phyloP scores from a whole-genome alignment of 2,113 vertebrate species.

The Parus major region DNA sequence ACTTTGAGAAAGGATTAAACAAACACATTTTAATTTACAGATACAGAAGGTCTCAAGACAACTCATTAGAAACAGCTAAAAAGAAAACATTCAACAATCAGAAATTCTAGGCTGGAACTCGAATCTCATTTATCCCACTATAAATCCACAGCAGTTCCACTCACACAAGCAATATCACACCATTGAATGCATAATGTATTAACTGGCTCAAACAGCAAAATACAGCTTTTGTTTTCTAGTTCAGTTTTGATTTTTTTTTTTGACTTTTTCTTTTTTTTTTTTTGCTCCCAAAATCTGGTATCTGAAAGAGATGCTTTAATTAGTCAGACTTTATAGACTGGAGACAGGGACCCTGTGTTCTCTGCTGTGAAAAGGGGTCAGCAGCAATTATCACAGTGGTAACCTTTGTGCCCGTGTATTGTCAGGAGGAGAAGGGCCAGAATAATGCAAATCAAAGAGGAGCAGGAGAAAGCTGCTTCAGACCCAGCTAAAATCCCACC shows the following conservation, averaged over 20 bases:
- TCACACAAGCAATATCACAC: neutral
- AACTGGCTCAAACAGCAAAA: slow-evolving; percentile 25
- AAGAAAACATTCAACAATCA: slow-evolving; percentile 31
- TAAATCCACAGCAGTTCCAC: slow-evolving; percentile 40
- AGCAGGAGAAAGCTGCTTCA: slow-evolving; percentile 28
- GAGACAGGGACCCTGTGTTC: slow-evolving; percentile 56
- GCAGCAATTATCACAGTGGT: slow-evolving; percentile 59
- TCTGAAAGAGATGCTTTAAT: slow-evolving; percentile 57
- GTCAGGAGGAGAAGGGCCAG: slow-evolving; percentile 51
- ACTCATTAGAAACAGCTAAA: slow-evolving; percentile 51
- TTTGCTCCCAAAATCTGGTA: neutral
- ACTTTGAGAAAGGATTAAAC: slow-evolving; percentile 14
- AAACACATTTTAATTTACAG: slow-evolving; percentile 36
- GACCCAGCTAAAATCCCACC: neutral
- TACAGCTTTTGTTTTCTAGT: slow-evolving; percentile 36
- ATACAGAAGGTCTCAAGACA: neutral
- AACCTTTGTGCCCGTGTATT: slow-evolving; percentile 17
- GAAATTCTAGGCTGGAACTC: slow-evolving; percentile 29
- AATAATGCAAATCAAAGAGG: slow-evolving; percentile 46
- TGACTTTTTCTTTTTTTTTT: too few relatives aligned
- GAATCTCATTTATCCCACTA: slow-evolving; percentile 43
- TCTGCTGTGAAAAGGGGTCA: slow-evolving; percentile 57
- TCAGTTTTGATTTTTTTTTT: neutral
- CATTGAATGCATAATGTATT: slow-evolving; percentile 43
- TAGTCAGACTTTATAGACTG: slow-evolving; percentile 47